Conservation (phyloP, 1,140 invertebrate genomes). For the Drosophila leontia region DNA sequence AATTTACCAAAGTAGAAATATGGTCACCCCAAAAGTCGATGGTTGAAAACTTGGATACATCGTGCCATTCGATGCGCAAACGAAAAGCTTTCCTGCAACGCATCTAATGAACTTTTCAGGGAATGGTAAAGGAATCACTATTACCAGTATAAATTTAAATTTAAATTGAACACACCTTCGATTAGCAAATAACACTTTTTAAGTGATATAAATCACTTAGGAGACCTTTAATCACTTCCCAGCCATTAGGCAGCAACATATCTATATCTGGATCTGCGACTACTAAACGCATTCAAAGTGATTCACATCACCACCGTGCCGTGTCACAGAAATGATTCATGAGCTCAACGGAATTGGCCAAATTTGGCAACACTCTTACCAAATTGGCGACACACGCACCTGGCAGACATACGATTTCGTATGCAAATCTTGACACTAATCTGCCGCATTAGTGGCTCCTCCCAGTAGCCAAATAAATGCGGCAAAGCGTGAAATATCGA, state of each 20-base stretch:
- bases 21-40: constrained; percentile 13
- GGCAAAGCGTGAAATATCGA: constrained; percentile 77
- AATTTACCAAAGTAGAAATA: background rate
- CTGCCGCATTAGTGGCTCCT: constrained; percentile 67
- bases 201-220: constrained; percentile 6
- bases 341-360: constrained; percentile 43
- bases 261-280: constrained; percentile 30
- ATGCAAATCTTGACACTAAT: constrained; percentile 85
- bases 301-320: constrained; percentile 31
- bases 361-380: constrained; percentile 63
- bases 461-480: constrained; percentile 50
- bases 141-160: background rate
- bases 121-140: background rate
- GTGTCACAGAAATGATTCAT: constrained; percentile 58
- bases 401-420: constrained; percentile 73
- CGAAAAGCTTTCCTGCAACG: constrained; percentile 1
- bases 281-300: constrained; percentile 33
- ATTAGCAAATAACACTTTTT: background rate
- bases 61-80: too few relatives aligned
- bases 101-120: background rate
- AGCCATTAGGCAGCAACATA: constrained; percentile 31
- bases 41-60: constrained; percentile 16
- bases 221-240: constrained; percentile 18
- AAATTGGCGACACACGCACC: constrained; percentile 51
- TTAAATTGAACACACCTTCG: background rate